Conservation (phyloP, 2,797 vertebrate genomes). For the Podarcis lilfordi region DNA sequence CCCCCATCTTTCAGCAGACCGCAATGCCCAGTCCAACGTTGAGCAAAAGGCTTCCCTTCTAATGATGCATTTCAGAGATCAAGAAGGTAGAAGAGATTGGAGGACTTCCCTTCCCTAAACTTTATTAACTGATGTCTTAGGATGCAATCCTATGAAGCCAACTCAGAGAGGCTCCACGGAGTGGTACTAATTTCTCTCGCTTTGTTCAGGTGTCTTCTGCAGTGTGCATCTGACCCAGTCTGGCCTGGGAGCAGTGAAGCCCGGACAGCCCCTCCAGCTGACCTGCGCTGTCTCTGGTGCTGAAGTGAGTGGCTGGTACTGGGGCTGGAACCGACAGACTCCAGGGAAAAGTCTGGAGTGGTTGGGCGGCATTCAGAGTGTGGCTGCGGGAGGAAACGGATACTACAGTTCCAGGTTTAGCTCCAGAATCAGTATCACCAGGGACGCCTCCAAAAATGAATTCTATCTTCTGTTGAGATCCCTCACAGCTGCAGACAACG, state of each 20-base stretch:
- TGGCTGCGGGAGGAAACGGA: accelerated
- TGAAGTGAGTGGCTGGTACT: neutral
- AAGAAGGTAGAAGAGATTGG: no score
- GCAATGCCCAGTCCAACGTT: no score
- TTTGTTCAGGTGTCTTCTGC: neutral
- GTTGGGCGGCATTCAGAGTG: neutral
- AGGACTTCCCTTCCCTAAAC: neutral
- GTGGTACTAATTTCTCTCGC: neutral
- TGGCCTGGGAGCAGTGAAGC: neutral
- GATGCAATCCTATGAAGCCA: neutral
- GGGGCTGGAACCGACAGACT: conserved; percentile 2
- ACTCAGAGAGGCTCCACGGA: no score
- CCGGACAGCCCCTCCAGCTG: neutral
- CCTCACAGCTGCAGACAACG: conserved; percentile 39
- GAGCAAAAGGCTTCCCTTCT: no score
- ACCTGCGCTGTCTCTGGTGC: neutral
- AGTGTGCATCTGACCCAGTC: neutral
- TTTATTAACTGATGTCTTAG: neutral
- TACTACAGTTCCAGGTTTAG: neutral
- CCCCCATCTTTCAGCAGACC: no score
- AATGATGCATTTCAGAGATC: no score
- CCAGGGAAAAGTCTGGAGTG: neutral
- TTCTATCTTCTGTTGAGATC: conserved; percentile 30
- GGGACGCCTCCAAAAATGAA: conserved; percentile 19
- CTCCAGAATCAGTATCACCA: neutral